A percentile compares a stretch with the other conserved stretches of the same genome.
These are phyloP conservation scores for Malthinus seriepunctatus DNA, from an alignment of 2,888 invertebrate genomes.

Conservation along the genomic window DNA sequence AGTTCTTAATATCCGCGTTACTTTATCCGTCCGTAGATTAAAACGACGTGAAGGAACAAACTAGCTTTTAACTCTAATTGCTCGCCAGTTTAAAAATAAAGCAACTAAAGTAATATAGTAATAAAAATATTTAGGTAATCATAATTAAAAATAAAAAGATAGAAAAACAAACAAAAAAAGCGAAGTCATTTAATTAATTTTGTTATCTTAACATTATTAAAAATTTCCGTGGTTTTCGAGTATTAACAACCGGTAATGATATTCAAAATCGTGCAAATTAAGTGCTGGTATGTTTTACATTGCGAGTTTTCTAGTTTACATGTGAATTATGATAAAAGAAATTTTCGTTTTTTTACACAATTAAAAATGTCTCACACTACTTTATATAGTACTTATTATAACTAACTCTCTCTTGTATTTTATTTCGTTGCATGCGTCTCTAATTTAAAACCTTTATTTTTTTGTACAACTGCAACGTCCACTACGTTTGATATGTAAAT, in stretches of 20 bases:
- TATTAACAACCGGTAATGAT: constrained; percentile 14
- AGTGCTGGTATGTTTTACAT: constrained; percentile 43
- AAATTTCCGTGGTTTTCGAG: no score
- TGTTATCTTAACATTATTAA: no score
- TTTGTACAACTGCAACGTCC: constrained; percentile 32
- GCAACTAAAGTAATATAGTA: no score
- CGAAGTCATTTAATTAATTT: no score
- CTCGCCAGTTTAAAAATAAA: no score
- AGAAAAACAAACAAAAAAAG: no score
- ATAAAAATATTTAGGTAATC: no score
- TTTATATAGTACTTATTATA: constrained; percentile 18
- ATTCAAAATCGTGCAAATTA: constrained; percentile 37
- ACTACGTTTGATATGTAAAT: constrained; percentile 41
- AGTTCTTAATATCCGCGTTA: no score
- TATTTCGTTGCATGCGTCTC: constrained; percentile 7
- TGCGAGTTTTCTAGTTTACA: constrained; percentile 42
- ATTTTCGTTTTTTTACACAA: constrained; percentile 44
- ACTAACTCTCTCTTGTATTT: not conserved
- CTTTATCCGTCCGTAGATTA: no score
- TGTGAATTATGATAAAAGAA: constrained; percentile 48
- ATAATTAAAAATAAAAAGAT: no score
- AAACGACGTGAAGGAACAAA: no score
- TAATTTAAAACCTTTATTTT: constrained; percentile 12
- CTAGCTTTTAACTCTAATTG: no score
- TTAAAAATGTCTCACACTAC: constrained; percentile 42